These are phyloP conservation scores for Sussaba pulchella DNA, from an alignment of 2,888 invertebrate genomes.

Conservation along the genomic window DNA sequence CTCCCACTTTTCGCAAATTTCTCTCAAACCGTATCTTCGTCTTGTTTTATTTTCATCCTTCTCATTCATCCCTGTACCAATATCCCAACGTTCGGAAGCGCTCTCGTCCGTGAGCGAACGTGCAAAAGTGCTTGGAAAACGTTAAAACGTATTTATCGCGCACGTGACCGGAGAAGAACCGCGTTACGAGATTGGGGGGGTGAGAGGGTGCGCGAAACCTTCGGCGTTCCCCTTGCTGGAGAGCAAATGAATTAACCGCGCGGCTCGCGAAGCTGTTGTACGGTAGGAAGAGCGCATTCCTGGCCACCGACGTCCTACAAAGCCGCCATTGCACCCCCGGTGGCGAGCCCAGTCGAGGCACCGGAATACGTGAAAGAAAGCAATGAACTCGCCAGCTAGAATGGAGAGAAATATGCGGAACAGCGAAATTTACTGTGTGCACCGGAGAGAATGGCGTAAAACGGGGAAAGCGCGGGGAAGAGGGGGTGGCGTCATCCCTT, in stretches of 20 bases:
- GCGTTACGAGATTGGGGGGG: neutral
- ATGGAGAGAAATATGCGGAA: slow-evolving; percentile 60
- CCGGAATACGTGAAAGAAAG: slow-evolving; percentile 56
- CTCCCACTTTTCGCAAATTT: slow-evolving; percentile 30
- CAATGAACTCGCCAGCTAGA: slow-evolving; percentile 52
- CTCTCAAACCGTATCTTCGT: slow-evolving; percentile 23
- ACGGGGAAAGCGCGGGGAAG: slow-evolving; percentile 27
- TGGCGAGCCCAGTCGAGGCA: slow-evolving; percentile 7
- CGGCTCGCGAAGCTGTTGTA: slow-evolving; percentile 34
- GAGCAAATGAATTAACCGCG: slow-evolving; percentile 61
- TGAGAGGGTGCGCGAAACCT: neutral
- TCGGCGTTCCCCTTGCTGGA: neutral
- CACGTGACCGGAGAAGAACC: slow-evolving; percentile 52
- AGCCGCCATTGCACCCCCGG: no score
- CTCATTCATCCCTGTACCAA: slow-evolving; percentile 53
- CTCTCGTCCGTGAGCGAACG: slow-evolving; percentile 41
- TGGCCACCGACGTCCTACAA: neutral
- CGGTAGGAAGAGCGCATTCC: slow-evolving; percentile 13
- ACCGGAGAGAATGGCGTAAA: slow-evolving; percentile 26
- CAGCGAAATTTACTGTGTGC: slow-evolving; percentile 51
- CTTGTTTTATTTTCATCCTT: slow-evolving; percentile 40
- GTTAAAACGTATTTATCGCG: slow-evolving; percentile 65
- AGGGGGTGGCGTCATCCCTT: slow-evolving; percentile 8
- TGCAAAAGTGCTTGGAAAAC: slow-evolving; percentile 62
- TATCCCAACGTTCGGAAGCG: slow-evolving; percentile 1